Percentiles rank a stretch among this genome's conserved stretches.
phyloP scores from a whole-genome alignment of 2,113 vertebrate genomes.

The Bos indicus region DNA sequence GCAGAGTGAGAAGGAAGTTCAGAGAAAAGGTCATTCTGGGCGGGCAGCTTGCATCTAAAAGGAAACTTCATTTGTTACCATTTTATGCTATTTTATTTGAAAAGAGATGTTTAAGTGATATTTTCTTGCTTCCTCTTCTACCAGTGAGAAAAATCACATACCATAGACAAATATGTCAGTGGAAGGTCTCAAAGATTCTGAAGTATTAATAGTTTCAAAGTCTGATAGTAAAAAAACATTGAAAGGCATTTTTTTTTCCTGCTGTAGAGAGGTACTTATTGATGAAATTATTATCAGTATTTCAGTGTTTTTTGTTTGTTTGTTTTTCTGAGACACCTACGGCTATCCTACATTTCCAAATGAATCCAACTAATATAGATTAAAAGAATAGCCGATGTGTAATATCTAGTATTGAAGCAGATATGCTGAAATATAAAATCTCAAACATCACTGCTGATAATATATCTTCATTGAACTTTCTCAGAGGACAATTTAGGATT shows the following conservation, averaged over 20 bases:
- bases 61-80: constrained; percentile 41
- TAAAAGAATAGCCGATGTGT: background rate
- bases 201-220: background rate
- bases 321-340: background rate
- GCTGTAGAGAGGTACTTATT: background rate
- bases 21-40: constrained; percentile 42
- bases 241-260: background rate
- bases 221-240: background rate
- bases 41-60: constrained; percentile 11
- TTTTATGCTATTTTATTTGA: constrained; percentile 36
- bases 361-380: background rate
- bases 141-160: background rate
- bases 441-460: background rate
- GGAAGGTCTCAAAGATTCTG: background rate
- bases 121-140: constrained; percentile 27
- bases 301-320: background rate
- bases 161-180: background rate
- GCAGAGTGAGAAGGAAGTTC: background rate
- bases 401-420: background rate
- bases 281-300: background rate
- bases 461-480: background rate
- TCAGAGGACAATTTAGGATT: background rate
- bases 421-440: background rate
- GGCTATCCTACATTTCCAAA: background rate
- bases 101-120: constrained; percentile 34